These are phyloP conservation scores for Rhynchotus rufescens DNA, from an alignment of 2,797 vertebrate genomes.

Conservation along the genomic window DNA sequence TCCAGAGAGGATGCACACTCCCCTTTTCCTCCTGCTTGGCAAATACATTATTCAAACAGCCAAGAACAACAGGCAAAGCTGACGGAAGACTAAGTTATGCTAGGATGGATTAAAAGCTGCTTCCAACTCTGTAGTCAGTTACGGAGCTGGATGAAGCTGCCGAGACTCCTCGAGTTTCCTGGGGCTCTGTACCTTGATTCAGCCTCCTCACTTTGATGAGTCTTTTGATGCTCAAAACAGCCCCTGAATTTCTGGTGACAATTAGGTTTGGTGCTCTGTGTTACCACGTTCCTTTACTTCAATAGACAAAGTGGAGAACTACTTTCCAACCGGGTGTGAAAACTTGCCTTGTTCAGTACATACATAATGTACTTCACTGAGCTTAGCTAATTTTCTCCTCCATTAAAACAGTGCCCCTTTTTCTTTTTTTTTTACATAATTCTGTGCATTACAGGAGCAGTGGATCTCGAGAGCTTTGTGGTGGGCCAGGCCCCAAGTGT, in stretches of 20 bases:
- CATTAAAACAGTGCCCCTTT: neutral
- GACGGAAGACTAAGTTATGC: neutral
- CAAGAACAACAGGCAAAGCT: neutral
- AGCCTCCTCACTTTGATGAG: slow-evolving; percentile 35
- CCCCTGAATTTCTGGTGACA: slow-evolving; percentile 8
- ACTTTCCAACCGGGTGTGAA: slow-evolving; percentile 54
- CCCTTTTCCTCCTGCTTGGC: neutral
- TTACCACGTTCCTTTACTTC: neutral
- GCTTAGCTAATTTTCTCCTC: slow-evolving; percentile 47
- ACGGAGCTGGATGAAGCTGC: neutral
- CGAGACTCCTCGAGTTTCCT: slow-evolving; percentile 23
- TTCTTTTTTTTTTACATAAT: slow-evolving; percentile 39
- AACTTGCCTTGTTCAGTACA: slow-evolving; percentile 2
- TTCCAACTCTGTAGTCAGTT: slow-evolving; percentile 24
- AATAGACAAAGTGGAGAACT: slow-evolving; percentile 45
- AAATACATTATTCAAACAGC: neutral
- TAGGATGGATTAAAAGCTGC: slow-evolving; percentile 26
- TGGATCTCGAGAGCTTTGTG: slow-evolving; percentile 16
- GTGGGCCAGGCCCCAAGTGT: slow-evolving; percentile 56
- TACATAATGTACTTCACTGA: slow-evolving; percentile 23
- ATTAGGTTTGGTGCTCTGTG: neutral
- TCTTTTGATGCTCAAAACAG: slow-evolving; percentile 24
- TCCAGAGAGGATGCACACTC: neutral
- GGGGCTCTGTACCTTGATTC: neutral
- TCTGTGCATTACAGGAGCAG: slow-evolving; percentile 10